Evolutionary conservation across 2,888 invertebrate species (phyloP), one percentile per base, ranked within the genome.

Genomic region (Pinctada fucata): DNA sequence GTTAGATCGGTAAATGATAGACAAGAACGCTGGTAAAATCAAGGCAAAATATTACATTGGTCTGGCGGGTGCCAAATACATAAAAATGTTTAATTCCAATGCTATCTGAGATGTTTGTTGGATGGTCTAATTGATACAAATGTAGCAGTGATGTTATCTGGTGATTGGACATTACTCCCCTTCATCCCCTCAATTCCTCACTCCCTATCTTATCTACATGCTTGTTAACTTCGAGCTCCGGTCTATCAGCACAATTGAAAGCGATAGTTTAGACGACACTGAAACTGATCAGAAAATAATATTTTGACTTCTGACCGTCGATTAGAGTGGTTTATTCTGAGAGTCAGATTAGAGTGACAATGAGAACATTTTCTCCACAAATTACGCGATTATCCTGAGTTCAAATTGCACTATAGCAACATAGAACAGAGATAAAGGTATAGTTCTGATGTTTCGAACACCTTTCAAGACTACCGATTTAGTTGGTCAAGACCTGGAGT

Each of bases 211-310:
- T 58, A 58, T 58, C 58, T 58, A 6, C 58, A 10, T 10, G 58
- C 58, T 58, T 13, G 58, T 58, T 58, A 58, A 13, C 13, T 13
- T 58, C 6, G 8, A 58, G 13, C 58, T 58, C 58, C 8, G 6
- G 8, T 58, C 6, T 13, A 58, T 58, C 58, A 58, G 13, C 66
- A 49, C 66, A 66, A 74, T 74, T 66, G 74, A 74, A 65, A 65
- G 74, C 66, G 74, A 74, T 74, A 50, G 74, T 65, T 66, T 66
- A 2, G 51, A 72, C 31, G 31, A 31, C 13, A 58, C 13, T 58
- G 8, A 58, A 58, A 13, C 58, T 58, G 58, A 6, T 58, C 58
- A 58, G 58, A 58, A 58, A 58, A 58, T 58, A 58, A 10, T 58
- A 58, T 58, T 58, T 58, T 58, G 58, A 58, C 58, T 58, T 58